Evolutionary conservation across 2,113 vertebrate genomes (phyloP), one percentile per base, ranked within the genome.

Genomic region (Odontophorus gujanensis): DNA sequence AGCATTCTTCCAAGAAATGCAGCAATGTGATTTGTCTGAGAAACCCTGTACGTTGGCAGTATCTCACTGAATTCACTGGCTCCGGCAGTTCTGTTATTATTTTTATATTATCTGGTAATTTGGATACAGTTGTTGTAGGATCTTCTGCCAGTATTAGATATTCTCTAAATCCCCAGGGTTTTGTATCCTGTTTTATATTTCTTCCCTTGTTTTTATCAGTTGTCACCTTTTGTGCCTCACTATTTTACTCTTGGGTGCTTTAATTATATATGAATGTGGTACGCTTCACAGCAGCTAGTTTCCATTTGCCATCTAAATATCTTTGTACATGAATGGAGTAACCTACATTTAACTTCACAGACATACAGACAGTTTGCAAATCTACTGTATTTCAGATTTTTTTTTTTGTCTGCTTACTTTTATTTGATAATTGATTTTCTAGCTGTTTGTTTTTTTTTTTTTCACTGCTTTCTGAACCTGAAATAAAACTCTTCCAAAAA

Each of bases 201-300:
- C 90, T 93, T 87, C 84, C 85, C 90, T 96, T 96, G 77, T 97
- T 97, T 97, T 97, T 94, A 96, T 97, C 97, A 97, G 92, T 97
- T 97, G 96, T 96, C 97, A 97, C 97, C 97, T 96, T 96, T 96
- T 96, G 95, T 95, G 95, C 91, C 95, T 98, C 77, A 58, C 93
- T 96, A 92, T 97, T 97, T 98, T 97, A 97, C 95, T 97, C 97
- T 94, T 2, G 79, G 94, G 97, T 97, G 85, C 88, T 97, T 98
- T 96, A 98, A 97, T 98, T 98, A 98, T 97, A 97, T 94, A 98
- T 97, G 96, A 98, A 95, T 90, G 87, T 93, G 93, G 93, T 96
- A 87, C 89, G 92, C 95, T 94, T 97, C 95, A 93, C 92, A 96
- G 95, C 91, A 55, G 58, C 87, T 81, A 25, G 59, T 92, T 97